These are phyloP conservation scores for Hepsetus odoe DNA, from an alignment of 2,113 vertebrate species.

Conservation along the genomic window DNA sequence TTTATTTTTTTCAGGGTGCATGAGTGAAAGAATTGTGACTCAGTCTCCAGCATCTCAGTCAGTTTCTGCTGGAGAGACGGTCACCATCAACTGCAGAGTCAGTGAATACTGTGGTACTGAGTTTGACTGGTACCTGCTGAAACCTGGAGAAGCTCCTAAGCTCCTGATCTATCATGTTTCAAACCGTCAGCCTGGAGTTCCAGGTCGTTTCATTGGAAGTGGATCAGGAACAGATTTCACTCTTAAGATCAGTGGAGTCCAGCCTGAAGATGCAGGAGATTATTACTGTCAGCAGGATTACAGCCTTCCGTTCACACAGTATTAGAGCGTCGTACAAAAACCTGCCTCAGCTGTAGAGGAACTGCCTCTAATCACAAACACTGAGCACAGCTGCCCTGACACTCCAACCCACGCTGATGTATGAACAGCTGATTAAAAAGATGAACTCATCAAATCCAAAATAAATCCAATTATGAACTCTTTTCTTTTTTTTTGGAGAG, in stretches of 20 bases:
- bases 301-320: too few species aligned
- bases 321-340: too few species aligned
- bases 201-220: neutral
- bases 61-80: neutral
- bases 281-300: neutral
- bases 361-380: too few species aligned
- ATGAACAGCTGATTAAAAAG: too few species aligned
- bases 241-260: neutral
- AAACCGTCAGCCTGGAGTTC: neutral
- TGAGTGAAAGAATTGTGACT: neutral
- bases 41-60: neutral
- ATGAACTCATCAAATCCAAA: too few species aligned
- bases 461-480: too few species aligned
- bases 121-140: neutral
- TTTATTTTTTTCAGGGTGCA: neutral
- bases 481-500: too few species aligned
- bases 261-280: slow-evolving; percentile 3
- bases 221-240: neutral
- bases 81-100: neutral
- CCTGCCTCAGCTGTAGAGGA: too few species aligned
- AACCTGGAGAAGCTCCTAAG: too few species aligned
- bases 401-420: too few species aligned
- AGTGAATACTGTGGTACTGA: neutral
- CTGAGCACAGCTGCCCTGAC: too few species aligned
- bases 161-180: slow-evolving; percentile 8